Evolutionary conservation across 2,888 invertebrate species (phyloP).

Genomic region (Matsumyia berberina): DNA sequence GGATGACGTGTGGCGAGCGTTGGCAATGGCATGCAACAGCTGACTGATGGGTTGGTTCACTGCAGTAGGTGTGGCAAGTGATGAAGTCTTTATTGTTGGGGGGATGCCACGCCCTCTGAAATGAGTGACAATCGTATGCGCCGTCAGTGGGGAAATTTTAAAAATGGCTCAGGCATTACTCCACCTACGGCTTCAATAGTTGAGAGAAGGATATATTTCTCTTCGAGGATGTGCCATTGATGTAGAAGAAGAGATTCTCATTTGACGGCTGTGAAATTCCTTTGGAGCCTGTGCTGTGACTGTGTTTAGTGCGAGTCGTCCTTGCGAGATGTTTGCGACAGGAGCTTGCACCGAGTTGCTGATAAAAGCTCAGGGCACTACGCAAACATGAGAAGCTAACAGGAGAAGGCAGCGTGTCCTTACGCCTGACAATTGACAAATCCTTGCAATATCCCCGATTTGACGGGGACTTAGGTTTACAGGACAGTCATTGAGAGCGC

Average conservation of each 20-base stretch:
- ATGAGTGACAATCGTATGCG: slow-evolving; percentile 67
- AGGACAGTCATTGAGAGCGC: slow-evolving; percentile 76
- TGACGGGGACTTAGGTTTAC: slow-evolving; percentile 76
- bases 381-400: slow-evolving; percentile 40
- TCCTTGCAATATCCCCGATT: slow-evolving; percentile 76
- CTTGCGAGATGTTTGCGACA: slow-evolving; percentile 54
- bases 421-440: slow-evolving; percentile 76
- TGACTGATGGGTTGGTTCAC: slow-evolving; percentile 64
- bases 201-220: slow-evolving; percentile 67
- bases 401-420: slow-evolving; percentile 64
- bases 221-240: slow-evolving; percentile 59
- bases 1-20: slow-evolving; percentile 38
- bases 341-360: slow-evolving; percentile 54
- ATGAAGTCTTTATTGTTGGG: slow-evolving; percentile 9
- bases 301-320: slow-evolving; percentile 39
- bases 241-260: slow-evolving; percentile 33
- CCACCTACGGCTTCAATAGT: slow-evolving; percentile 57
- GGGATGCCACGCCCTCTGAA: slow-evolving; percentile 58
- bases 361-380: slow-evolving; percentile 44
- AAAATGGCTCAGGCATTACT: slow-evolving; percentile 74
- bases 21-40: slow-evolving; percentile 74
- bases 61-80: slow-evolving; percentile 43
- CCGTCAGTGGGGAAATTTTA: slow-evolving; percentile 69
- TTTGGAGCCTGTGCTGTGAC: slow-evolving; percentile 51
- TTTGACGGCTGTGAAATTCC: slow-evolving; percentile 44